A percentile compares a stretch with the other conserved stretches of the same genome.
These are phyloP conservation scores for Pedicia rivosa DNA, from an alignment of 2,888 invertebrate genomes.

Conservation along the genomic window DNA sequence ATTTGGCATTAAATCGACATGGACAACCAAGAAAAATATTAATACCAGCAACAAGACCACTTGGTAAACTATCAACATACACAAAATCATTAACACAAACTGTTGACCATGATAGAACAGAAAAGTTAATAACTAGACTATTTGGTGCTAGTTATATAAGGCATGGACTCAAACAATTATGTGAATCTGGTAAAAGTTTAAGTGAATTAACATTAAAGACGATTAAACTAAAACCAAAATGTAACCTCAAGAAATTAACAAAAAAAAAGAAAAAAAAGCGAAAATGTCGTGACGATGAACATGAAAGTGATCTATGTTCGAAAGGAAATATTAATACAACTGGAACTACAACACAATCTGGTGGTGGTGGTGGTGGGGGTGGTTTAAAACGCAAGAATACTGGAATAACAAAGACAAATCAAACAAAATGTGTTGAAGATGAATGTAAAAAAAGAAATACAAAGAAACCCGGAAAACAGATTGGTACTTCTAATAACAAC, in stretches of 20 bases:
- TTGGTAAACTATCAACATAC: constrained; percentile 60
- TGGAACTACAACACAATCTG: neutral
- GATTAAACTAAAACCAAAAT: constrained; percentile 31
- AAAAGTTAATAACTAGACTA: constrained; percentile 35
- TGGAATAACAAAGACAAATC: neutral
- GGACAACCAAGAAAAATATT: constrained; percentile 59
- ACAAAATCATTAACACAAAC: constrained; percentile 51
- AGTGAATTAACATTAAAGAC: constrained; percentile 27
- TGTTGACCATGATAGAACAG: constrained; percentile 35
- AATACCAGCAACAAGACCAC: constrained; percentile 45
- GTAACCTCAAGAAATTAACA: constrained; percentile 17
- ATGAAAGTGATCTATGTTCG: constrained; percentile 7
- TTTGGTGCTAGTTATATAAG: constrained; percentile 31
- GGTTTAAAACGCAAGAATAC: too few relatives aligned
- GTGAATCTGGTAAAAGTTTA: constrained; percentile 31
- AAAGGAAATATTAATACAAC: constrained; percentile 1
- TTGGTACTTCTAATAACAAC: neutral
- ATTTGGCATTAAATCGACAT: constrained; percentile 58
- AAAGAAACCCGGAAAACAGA: neutral
- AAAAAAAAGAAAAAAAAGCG: constrained; percentile 23
- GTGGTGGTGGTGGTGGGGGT: neutral
- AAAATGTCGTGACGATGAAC: constrained; percentile 18
- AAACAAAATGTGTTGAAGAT: too few relatives aligned
- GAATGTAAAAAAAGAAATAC: too few relatives aligned
- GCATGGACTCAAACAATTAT: constrained; percentile 32